Percentiles rank a stretch among this genome's conserved stretches.
Evolutionary conservation across 64 coral and sea anemone species (phyloP).

Genomic region (Dendrophyllia cribrosa): DNA sequence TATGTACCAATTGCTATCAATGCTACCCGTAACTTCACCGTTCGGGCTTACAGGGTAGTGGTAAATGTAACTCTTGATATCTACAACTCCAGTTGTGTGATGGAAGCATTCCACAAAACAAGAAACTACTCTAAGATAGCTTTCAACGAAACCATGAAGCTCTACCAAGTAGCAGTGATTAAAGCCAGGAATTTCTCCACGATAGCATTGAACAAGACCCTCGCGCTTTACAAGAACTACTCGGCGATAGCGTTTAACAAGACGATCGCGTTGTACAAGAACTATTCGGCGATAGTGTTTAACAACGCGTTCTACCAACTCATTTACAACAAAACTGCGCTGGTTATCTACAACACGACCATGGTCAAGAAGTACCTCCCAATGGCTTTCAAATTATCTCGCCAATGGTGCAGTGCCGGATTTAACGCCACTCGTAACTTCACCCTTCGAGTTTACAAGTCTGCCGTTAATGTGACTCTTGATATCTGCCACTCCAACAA

Average conservation of each 20-base stretch:
- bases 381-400: slow-evolving; percentile 65
- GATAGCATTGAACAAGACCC: slow-evolving; percentile 59
- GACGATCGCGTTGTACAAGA: slow-evolving; percentile 15
- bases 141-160: slow-evolving; percentile 63
- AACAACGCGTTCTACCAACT: slow-evolving; percentile 49
- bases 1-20: slow-evolving; percentile 5
- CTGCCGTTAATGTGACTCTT: slow-evolving; percentile 52
- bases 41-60: neutral
- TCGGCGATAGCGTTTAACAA: neutral
- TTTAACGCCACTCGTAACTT: slow-evolving; percentile 54
- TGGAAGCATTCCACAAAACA: slow-evolving; percentile 35
- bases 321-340: slow-evolving; percentile 23
- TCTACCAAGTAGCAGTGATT: slow-evolving; percentile 2
- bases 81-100: slow-evolving; percentile 43
- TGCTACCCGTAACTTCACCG: slow-evolving; percentile 17
- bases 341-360: neutral
- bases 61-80: slow-evolving; percentile 28
- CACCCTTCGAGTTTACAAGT: slow-evolving; percentile 17
- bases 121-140: slow-evolving; percentile 37
- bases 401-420: slow-evolving; percentile 39
- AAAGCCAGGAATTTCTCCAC: slow-evolving; percentile 9
- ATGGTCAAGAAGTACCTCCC: slow-evolving; percentile 56
- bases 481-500: slow-evolving; percentile 73
- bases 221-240: neutral
- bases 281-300: neutral